Evolutionary conservation across 2,113 vertebrate genomes (phyloP).

Genomic region (Anser brachyrhynchus): DNA sequence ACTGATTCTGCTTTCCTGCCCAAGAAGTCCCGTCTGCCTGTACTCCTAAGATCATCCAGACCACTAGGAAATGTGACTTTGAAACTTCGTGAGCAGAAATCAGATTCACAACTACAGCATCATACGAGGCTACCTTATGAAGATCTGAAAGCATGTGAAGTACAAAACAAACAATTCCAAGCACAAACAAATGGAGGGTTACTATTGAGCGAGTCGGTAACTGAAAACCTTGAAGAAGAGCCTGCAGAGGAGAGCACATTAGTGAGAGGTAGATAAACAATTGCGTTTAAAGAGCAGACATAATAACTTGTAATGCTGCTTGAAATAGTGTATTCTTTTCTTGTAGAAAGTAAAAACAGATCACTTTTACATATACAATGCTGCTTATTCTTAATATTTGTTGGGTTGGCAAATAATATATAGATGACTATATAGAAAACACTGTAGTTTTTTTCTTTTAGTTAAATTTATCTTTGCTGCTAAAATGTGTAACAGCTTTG

Average conservation of each 20-base stretch:
- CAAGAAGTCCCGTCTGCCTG: constrained; percentile 83
- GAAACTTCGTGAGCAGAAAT: neutral
- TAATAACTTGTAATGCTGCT: neutral
- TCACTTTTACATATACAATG: neutral
- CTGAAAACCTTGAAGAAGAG: constrained; percentile 2
- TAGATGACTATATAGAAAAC: neutral
- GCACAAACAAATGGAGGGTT: constrained; percentile 63
- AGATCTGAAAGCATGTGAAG: constrained; percentile 71
- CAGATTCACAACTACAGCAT: constrained; percentile 10
- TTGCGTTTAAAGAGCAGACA: neutral
- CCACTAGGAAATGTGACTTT: constrained; percentile 4
- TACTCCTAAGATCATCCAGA: constrained; percentile 75
- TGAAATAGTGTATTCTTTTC: neutral
- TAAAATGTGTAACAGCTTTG: neutral
- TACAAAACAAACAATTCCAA: constrained; percentile 59
- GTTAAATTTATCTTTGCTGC: neutral
- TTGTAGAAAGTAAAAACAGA: neutral
- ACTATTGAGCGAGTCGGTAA: constrained; percentile 19
- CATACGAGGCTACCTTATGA: constrained; percentile 58
- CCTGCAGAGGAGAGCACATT: neutral
- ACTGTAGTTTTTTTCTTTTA: neutral
- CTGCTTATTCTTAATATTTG: neutral
- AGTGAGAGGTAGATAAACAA: constrained; percentile 61
- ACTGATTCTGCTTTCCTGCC: neutral
- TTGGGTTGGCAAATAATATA: neutral